Conservation (phyloP, 2,797 vertebrate species). For the Tragelaphus oryx region DNA sequence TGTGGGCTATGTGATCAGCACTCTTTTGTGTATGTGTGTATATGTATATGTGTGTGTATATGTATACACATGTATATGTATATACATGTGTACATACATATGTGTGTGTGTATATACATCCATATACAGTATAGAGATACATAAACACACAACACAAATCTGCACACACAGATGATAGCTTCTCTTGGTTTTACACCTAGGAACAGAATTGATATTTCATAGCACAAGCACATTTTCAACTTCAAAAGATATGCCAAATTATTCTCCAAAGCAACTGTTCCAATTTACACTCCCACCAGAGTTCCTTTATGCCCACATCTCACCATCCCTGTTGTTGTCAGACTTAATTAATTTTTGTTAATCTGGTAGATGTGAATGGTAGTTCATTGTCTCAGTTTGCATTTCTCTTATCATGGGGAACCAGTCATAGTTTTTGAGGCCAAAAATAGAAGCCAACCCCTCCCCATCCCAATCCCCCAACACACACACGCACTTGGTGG, state of each 20-base stretch:
- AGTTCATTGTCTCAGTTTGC: slow-evolving; percentile 49
- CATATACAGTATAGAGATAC: background rate
- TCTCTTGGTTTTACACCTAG: background rate
- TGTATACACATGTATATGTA: background rate
- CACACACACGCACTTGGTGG: background rate
- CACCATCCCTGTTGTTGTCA: slow-evolving; percentile 20
- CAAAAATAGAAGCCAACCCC: background rate
- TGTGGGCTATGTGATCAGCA: background rate
- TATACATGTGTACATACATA: background rate
- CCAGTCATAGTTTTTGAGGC: slow-evolving; percentile 39
- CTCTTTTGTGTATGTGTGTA: background rate
- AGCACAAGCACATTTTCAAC: background rate
- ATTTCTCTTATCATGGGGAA: slow-evolving; percentile 57
- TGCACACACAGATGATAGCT: background rate
- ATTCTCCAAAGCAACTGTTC: background rate
- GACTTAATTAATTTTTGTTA: slow-evolving; percentile 64
- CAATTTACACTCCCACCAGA: slow-evolving; percentile 40
- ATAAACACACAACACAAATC: background rate
- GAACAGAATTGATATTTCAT: background rate
- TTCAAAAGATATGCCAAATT: slow-evolving; percentile 12
- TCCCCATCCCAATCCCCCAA: background rate
- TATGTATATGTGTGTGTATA: accelerated
- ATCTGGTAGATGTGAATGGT: slow-evolving; percentile 46
- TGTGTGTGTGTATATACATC: background rate
- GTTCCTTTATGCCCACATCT: background rate